A percentile compares a stretch with the other conserved stretches of the same genome.
Evolutionary conservation across 2,113 vertebrate genomes (phyloP).

Genomic region (Phylloscopus trochilus): DNA sequence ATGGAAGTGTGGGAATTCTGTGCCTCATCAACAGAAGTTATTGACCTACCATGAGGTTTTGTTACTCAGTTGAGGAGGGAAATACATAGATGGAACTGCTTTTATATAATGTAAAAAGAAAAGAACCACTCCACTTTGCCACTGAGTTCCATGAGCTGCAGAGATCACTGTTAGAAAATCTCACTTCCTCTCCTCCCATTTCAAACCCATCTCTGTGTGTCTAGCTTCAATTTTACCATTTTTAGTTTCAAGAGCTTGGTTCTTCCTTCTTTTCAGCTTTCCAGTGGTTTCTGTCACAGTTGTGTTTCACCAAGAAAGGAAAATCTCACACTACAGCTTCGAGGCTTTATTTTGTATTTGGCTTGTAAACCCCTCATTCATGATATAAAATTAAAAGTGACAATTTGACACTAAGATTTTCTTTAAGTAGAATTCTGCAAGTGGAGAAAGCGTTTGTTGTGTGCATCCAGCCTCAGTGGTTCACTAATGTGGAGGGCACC

Average conservation of each 20-base stretch:
- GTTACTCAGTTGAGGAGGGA: fast-evolving
- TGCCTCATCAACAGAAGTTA: not conserved
- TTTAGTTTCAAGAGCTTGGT: not conserved
- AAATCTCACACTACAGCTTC: not conserved
- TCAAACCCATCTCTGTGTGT: not conserved
- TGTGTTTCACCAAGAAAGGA: not conserved
- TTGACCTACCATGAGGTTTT: not conserved
- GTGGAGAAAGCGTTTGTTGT: not conserved
- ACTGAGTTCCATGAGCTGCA: not conserved
- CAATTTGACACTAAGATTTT: not conserved
- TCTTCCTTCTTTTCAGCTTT: not conserved
- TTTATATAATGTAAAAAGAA: not conserved
- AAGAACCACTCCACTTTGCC: not conserved
- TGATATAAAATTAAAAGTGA: not conserved
- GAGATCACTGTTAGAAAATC: not conserved
- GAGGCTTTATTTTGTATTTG: not conserved
- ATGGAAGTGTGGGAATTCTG: not conserved
- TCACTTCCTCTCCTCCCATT: not conserved
- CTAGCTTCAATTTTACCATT: not conserved
- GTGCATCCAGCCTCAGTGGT: not conserved
- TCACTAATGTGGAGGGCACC: not conserved
- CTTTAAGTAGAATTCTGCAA: not conserved
- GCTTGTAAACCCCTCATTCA: not conserved
- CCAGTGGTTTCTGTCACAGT: not conserved
- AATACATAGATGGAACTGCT: not conserved